Base-by-base conservation (phyloP, 2,888 invertebrate genomes). In the Pemphredon lugubris region DNA sequence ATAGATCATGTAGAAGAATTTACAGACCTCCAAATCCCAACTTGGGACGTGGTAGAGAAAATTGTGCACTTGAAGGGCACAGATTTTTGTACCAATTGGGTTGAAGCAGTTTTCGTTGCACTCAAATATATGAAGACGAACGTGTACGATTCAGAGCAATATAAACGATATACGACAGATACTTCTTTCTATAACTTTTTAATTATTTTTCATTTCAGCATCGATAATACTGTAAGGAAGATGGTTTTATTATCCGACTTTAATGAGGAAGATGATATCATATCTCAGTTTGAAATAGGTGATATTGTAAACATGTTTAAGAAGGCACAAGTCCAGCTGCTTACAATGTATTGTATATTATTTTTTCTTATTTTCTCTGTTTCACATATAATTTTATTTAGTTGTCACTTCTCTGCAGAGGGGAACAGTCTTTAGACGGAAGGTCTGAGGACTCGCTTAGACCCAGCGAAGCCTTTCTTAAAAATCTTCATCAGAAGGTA, bases 181-280 rank as follows among this genome's bases (percentile, higher is more conserved):
- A n/a, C n/a, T n/a, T n/a, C n/a, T n/a, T n/a, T n/a, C n/a, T n/a
- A n/a, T n/a, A n/a, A n/a, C n/a, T n/a, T n/a, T n/a, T n/a, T n/a
- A n/a, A n/a, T n/a, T n/a, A n/a, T n/a, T n/a, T 57, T 11, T 61
- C 30, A 50, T 68, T 77, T 21, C 18, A 69, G 53, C 34, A 13
- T 11, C 13, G 13, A 48, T 39, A 6, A 7, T n/a, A 14, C 13
- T 40, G 42, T 11, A 4, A 72, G 13, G 7, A 79, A 66, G 44
- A 23, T 86, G 23, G 57, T 86, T 18, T 37, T 85, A 6, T 67
- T 86, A 2, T 81, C 82, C 30, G 77, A 85, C 50, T 85, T 83
- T 9, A 81, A 85, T 13, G 82, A 84, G 63, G 66, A 76, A 1
- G 7, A 11, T 3, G 68, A 81, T 0, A 39, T 66, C 48, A 77